phyloP scores from a whole-genome alignment of 35 echinoderm and acorn worm genomes.

The Lytechinus variegatus region DNA sequence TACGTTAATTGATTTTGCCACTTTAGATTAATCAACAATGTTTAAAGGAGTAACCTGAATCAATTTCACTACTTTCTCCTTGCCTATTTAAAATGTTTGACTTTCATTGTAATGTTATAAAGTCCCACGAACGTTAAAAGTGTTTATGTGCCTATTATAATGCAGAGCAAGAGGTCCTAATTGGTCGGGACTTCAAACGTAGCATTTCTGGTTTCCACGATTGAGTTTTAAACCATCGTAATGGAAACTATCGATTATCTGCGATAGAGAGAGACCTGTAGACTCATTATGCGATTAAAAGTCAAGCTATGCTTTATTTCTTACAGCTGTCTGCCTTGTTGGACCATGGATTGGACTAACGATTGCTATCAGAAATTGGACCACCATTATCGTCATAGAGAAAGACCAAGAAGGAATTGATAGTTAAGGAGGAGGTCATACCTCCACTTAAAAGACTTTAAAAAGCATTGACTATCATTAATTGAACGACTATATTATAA shows the following conservation, averaged over 20 bases:
- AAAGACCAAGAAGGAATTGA: background rate
- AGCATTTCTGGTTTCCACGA: background rate
- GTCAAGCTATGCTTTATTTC: background rate
- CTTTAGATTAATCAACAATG: too few species aligned
- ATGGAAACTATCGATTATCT: background rate
- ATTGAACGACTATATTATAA: background rate
- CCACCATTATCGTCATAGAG: background rate
- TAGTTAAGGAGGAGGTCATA: background rate
- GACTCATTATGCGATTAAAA: slow-evolving; percentile 1
- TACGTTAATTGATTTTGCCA: background rate
- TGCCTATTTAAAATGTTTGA: background rate
- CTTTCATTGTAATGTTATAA: background rate
- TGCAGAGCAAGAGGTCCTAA: background rate
- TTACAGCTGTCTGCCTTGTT: background rate
- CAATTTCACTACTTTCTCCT: background rate
- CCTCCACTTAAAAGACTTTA: background rate
- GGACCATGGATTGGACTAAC: background rate
- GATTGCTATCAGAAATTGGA: background rate
- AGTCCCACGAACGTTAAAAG: background rate
- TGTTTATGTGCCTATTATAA: background rate
- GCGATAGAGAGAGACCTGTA: background rate
- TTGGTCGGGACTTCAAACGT: slow-evolving; percentile 1
- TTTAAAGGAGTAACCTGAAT: background rate
- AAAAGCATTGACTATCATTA: background rate
- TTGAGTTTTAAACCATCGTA: background rate